These are phyloP conservation scores for Furnarius figulus DNA, from an alignment of 2,113 vertebrate genomes.

Conservation along the genomic window DNA sequence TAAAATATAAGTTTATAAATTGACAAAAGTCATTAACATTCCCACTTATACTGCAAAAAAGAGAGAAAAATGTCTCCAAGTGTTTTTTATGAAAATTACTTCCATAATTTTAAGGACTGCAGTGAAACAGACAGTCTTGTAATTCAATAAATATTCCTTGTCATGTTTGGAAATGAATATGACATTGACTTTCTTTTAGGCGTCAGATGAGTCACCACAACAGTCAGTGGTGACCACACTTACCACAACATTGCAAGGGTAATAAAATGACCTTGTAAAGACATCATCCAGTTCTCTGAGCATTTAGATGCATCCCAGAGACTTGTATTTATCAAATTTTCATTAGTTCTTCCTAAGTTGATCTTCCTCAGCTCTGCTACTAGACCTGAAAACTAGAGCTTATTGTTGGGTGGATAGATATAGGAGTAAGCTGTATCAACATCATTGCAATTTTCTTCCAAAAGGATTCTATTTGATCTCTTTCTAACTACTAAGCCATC, in stretches of 20 bases:
- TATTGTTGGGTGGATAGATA: not conserved
- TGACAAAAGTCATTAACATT: not conserved
- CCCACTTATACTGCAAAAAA: not conserved
- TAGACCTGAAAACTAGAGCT: not conserved
- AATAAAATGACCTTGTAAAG: not conserved
- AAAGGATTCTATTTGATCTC: not conserved
- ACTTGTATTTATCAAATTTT: not conserved
- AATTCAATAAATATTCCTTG: not conserved
- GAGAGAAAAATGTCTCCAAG: not conserved
- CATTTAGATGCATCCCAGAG: not conserved
- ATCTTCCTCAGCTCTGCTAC: not conserved
- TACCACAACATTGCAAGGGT: not conserved
- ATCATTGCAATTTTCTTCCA: not conserved
- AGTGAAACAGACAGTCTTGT: not conserved
- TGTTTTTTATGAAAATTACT: not conserved
- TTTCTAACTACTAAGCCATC: not conserved
- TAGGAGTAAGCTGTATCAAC: not conserved
- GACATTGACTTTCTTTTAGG: not conserved
- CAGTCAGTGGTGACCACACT: not conserved
- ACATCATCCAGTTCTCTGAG: not conserved
- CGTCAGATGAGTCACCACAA: not conserved
- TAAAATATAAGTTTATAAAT: not conserved
- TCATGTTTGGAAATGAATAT: not conserved
- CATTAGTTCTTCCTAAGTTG: not conserved
- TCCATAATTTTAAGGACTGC: not conserved